A percentile compares a stretch with the other conserved stretches of the same genome.
These are phyloP conservation scores for Pseudanteris insignis DNA, from an alignment of 2,888 invertebrate species.

Conservation along the genomic window DNA sequence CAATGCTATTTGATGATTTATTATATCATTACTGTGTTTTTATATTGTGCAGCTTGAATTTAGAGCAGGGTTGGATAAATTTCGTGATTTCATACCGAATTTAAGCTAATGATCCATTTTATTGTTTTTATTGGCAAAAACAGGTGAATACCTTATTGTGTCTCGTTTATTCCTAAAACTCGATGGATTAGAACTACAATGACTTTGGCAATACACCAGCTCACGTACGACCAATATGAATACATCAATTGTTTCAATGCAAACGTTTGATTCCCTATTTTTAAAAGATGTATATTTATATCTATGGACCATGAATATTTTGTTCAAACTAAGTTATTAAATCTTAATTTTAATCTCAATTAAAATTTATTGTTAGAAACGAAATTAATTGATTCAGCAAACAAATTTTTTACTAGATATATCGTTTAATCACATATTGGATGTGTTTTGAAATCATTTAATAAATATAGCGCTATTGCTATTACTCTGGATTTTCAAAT, in stretches of 20 bases:
- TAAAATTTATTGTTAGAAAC: neutral
- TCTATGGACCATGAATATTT: neutral
- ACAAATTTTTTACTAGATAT: neutral
- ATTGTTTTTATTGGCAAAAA: constrained; percentile 16
- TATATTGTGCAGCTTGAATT: no score
- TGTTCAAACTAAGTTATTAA: no score
- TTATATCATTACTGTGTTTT: no score
- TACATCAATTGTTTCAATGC: constrained; percentile 9
- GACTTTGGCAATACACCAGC: constrained; percentile 20
- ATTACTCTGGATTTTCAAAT: constrained; percentile 33
- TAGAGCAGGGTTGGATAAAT: no score
- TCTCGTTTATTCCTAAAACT: constrained; percentile 10
- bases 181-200: constrained; percentile 17
- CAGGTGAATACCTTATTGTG: constrained; percentile 19
- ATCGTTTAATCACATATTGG: constrained; percentile 9
- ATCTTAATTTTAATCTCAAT: no score
- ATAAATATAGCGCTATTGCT: constrained; percentile 41
- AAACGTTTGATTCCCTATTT: no score
- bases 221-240: constrained; percentile 5
- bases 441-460: constrained; percentile 31
- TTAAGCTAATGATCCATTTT: constrained; percentile 24
- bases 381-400: neutral
- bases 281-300: neutral
- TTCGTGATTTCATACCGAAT: no score
- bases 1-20: no score